A percentile compares a stretch with the other conserved stretches of the same genome.
Conservation (phyloP, 2,797 vertebrate genomes). For the Pterois miles region DNA sequence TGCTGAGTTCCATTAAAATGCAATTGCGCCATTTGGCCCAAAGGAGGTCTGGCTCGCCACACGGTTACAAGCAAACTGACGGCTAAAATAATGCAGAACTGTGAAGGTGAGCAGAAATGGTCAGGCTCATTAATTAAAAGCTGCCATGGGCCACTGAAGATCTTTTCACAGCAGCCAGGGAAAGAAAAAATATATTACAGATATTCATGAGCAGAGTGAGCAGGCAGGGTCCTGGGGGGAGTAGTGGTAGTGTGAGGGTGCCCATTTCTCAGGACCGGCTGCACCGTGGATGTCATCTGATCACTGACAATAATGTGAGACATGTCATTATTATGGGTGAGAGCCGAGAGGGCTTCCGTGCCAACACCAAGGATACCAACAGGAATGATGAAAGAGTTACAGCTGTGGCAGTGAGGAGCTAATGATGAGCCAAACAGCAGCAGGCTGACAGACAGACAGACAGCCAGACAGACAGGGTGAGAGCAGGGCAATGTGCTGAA, state of each 20-base stretch:
- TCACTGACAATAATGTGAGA: constrained; percentile 35
- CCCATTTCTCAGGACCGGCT: constrained; percentile 32
- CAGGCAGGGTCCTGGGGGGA: not conserved
- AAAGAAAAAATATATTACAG: constrained; percentile 32
- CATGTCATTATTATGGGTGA: constrained; percentile 12
- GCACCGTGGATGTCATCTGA: constrained; percentile 34
- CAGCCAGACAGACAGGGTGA: not conserved
- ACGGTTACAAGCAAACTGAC: constrained; percentile 59
- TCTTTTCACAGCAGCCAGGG: constrained; percentile 51
- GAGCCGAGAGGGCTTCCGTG: not conserved
- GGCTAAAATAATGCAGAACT: constrained; percentile 63
- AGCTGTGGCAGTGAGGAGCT: constrained; percentile 14
- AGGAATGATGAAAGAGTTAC: constrained; percentile 22
- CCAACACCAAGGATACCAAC: not conserved
- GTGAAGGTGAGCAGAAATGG: constrained; percentile 67
- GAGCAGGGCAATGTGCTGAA: constrained; percentile 18
- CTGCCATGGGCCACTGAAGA: constrained; percentile 69
- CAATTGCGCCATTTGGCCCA: constrained; percentile 55
- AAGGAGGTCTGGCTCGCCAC: constrained; percentile 48
- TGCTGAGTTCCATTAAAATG: constrained; percentile 71
- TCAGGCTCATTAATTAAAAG: constrained; percentile 73
- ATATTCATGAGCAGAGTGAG: constrained; percentile 62
- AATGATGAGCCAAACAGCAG: constrained; percentile 19
- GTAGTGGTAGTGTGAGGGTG: not conserved
- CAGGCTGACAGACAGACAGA: no score